Evolutionary conservation across 1,140 invertebrate genomes (phyloP).

Genomic region (Bombus impatiens): DNA sequence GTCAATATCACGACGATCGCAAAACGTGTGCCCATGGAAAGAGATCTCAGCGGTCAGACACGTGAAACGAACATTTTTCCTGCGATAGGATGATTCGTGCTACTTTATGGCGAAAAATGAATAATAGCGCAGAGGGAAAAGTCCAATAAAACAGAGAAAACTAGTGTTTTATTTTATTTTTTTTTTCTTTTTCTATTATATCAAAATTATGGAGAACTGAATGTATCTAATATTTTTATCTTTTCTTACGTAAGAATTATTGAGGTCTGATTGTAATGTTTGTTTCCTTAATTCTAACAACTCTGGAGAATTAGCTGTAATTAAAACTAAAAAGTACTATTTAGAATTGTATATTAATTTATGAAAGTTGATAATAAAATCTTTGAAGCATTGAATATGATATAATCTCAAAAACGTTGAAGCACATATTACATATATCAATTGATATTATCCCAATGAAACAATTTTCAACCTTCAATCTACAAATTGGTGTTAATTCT

Average conservation of each 20-base stretch:
- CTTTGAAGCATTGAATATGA: too few relatives aligned
- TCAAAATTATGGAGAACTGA: not conserved
- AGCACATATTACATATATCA: not conserved
- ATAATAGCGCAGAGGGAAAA: not conserved
- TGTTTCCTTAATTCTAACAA: too few relatives aligned
- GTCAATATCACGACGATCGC: conserved; percentile 49
- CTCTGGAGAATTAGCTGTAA: too few relatives aligned
- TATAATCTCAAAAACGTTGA: not conserved
- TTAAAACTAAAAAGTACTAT: too few relatives aligned
- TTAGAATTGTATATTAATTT: too few relatives aligned
- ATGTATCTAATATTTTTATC: not conserved
- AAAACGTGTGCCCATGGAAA: conserved; percentile 3
- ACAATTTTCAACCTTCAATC: not conserved
- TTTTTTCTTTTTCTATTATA: not conserved
- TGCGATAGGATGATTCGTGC: too few relatives aligned
- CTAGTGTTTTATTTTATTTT: not conserved
- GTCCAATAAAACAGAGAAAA: not conserved
- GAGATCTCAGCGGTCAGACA: conserved; percentile 17
- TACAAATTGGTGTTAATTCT: not conserved
- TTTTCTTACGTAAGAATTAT: not conserved
- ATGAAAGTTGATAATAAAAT: too few relatives aligned
- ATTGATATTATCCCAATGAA: not conserved
- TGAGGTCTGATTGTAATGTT: too few relatives aligned
- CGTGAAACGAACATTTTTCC: not conserved
- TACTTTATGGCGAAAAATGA: not conserved